Base-by-base conservation (phyloP, 2,888 invertebrate species). In the Carterocephalus palaemon region DNA sequence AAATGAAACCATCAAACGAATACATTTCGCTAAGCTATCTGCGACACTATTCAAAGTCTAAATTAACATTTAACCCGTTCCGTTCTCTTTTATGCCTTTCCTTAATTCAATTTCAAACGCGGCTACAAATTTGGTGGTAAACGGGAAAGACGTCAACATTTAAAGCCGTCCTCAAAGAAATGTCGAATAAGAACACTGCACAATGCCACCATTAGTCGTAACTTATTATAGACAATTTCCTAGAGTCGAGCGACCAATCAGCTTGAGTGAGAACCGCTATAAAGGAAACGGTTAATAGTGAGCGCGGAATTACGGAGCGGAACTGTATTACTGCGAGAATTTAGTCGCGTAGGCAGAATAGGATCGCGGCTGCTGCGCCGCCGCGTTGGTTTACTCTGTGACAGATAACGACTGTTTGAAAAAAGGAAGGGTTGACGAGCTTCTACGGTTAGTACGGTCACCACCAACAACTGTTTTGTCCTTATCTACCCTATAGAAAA, bases 201-300 rank as follows among this genome's bases (percentile, higher is more conserved):
- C 67, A 67, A 68, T 69, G 65, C 62, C 52, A 57, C 65, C 59
- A 70, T 78, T 70, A 75, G 66, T 64, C 64, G 67, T 77, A 73
- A 76, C 64, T 76, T 74, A 74, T 74, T 73, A 75, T 71, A 64
- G 73, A 74, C 75, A 73, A 78, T 79, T 75, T 75, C 74, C 73
- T 72, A 67, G 65, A 62, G 66, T 65, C 60, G 62, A 71, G 71
- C 68, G 75, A 77, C 74, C 81, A 81, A 81, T 81, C 70, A 70
- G 59, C 55, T 68, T 75, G 76, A 82, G 81, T 79, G 75, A 78
- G 71, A 75, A 68, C 59, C 64, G 67, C 72, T 63, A 73, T 80
- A 79, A 77, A 74, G 75, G 75, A 77, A 72, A 72, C 72, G 62
- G 71, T 70, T 71, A 71, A 67, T 62, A 64, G 58, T 58, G 48